phyloP scores from a whole-genome alignment of 2,797 vertebrate species.

The Chloroceryle amazona region DNA sequence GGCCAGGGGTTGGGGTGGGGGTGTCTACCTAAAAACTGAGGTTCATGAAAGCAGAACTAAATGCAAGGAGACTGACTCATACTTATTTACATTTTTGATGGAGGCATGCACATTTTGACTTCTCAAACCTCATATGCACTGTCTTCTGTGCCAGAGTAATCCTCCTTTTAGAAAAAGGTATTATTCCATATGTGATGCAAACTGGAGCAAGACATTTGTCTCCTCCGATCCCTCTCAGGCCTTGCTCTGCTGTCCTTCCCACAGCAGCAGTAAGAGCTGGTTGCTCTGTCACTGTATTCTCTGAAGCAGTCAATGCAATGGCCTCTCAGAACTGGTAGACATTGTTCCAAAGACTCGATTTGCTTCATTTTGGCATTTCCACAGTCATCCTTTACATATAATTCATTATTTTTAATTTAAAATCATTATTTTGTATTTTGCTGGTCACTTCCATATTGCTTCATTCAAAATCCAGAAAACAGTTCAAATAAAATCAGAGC shows the following conservation, averaged over 20 bases:
- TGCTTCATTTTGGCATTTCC: slow-evolving; percentile 81
- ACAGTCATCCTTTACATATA: slow-evolving; percentile 77
- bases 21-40: slow-evolving; percentile 41
- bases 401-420: slow-evolving; percentile 58
- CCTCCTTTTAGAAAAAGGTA: slow-evolving; percentile 27
- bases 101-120: slow-evolving; percentile 25
- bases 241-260: slow-evolving; percentile 34
- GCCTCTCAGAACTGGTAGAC: slow-evolving; percentile 49
- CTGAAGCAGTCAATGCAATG: slow-evolving; percentile 30
- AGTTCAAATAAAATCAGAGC: slow-evolving; percentile 81
- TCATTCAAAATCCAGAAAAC: slow-evolving; percentile 86
- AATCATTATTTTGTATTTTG: slow-evolving; percentile 79
- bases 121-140: slow-evolving; percentile 25
- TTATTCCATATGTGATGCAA: slow-evolving; percentile 39
- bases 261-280: slow-evolving; percentile 32
- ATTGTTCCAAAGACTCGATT: slow-evolving; percentile 73
- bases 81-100: slow-evolving; percentile 76
- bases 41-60: slow-evolving; percentile 59
- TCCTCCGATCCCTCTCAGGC: background rate
- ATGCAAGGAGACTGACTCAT: slow-evolving; percentile 55
- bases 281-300: slow-evolving; percentile 45
- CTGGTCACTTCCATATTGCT: slow-evolving; percentile 89
- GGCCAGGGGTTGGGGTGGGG: background rate
- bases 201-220: background rate
- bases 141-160: slow-evolving; percentile 65